These are phyloP conservation scores for Eucera pruinosa DNA, from an alignment of 2,888 invertebrate genomes.

Conservation along the genomic window DNA sequence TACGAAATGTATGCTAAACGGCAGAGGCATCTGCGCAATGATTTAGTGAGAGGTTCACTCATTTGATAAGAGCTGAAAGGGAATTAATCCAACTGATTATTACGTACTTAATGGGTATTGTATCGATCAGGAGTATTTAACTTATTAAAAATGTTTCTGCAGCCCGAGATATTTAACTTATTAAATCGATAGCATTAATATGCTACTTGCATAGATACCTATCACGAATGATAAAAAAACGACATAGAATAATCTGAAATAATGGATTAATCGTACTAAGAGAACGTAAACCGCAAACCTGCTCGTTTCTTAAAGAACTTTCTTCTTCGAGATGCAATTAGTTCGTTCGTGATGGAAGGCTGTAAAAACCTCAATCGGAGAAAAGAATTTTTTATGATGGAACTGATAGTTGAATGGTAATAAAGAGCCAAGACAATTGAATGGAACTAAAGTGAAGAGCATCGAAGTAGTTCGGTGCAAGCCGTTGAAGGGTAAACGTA, in stretches of 20 bases:
- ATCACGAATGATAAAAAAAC: conserved; percentile 24
- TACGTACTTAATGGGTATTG: conserved; percentile 51
- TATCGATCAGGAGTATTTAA: conserved; percentile 40
- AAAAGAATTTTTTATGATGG: conserved; percentile 7
- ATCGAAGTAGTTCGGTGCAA: too few species aligned
- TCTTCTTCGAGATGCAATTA: not conserved
- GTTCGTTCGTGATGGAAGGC: not conserved
- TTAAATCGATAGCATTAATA: conserved; percentile 35
- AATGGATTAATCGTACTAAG: conserved; percentile 52
- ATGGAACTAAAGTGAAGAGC: too few species aligned
- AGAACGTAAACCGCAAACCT: conserved; percentile 14
- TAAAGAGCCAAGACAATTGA: too few species aligned
- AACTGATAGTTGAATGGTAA: not conserved
- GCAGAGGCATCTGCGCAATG: too few species aligned
- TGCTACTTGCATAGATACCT: conserved; percentile 16
- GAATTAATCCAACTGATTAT: conserved; percentile 35
- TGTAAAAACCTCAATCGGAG: not conserved
- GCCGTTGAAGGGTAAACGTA: too few species aligned
- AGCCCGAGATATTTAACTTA: conserved; percentile 47
- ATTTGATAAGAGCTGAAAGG: not conserved
- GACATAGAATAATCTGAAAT: conserved; percentile 45
- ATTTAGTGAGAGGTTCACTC: too few species aligned
- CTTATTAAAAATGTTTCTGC: conserved; percentile 33
- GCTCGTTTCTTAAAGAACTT: not conserved
- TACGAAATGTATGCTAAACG: too few species aligned